Conservation (phyloP, 2,797 vertebrate species). For the Lagocephalus sceleratus region DNA sequence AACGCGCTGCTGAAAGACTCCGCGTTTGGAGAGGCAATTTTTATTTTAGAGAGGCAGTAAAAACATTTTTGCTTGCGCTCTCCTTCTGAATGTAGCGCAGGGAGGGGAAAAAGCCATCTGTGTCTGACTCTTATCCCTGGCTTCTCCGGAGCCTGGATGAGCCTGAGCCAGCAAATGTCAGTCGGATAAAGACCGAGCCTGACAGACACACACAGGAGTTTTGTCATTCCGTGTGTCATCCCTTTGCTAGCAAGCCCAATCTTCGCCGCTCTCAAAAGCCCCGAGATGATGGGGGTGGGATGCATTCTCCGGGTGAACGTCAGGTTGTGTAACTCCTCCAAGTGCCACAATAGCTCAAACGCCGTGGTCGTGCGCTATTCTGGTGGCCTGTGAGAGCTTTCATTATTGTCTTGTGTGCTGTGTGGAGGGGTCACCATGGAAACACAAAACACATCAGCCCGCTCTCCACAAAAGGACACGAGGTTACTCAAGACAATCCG, state of each 20-base stretch:
- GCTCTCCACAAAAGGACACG: conserved; percentile 44
- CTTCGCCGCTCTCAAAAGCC: conserved; percentile 57
- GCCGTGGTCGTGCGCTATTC: conserved; percentile 51
- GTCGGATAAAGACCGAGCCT: conserved; percentile 71
- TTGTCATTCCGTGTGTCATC: conserved; percentile 73
- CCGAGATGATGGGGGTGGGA: conserved; percentile 49
- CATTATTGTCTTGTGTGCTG: conserved; percentile 65
- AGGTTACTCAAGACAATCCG: conserved; percentile 48
- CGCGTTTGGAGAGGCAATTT: conserved; percentile 40
- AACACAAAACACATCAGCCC: conserved; percentile 63
- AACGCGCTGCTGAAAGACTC: conserved; percentile 20
- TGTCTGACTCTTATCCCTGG: conserved; percentile 71
- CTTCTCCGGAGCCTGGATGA: conserved; percentile 66
- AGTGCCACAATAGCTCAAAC: conserved; percentile 50
- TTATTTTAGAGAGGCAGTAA: conserved; percentile 62
- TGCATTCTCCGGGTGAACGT: conserved; percentile 56
- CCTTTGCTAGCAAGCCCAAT: conserved; percentile 65
- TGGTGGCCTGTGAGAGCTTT: conserved; percentile 62
- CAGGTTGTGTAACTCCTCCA: conserved; percentile 64
- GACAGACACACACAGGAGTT: conserved; percentile 72
- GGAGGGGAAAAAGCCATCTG: conserved; percentile 62
- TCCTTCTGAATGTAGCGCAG: conserved; percentile 41
- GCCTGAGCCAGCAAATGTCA: conserved; percentile 77
- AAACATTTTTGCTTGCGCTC: conserved; percentile 12
- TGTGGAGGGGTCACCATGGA: conserved; percentile 63